A percentile compares a stretch with the other conserved stretches of the same genome.
Evolutionary conservation across 64 coral and sea anemone species (phyloP).

Genomic region (Actinia equina): DNA sequence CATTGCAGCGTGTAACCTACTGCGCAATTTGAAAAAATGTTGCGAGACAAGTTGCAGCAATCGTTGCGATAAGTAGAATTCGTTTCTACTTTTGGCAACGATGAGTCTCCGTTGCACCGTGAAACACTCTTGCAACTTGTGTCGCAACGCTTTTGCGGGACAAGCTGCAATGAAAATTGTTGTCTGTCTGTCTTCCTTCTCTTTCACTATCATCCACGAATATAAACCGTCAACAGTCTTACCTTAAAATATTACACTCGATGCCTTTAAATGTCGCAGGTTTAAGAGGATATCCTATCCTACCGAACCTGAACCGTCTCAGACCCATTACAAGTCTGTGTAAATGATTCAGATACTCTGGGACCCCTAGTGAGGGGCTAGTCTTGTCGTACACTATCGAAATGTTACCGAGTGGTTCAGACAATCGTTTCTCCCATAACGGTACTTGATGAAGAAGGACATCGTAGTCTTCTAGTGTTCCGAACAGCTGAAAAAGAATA

Average conservation of each 20-base stretch:
- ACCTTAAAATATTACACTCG: constrained; percentile 67
- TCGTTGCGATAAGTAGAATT: no score
- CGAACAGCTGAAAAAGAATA: constrained; percentile 54
- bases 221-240: not conserved
- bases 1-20: no score
- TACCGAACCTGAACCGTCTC: constrained; percentile 13
- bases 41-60: no score
- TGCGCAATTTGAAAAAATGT: no score
- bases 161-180: not conserved
- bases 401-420: constrained; percentile 48
- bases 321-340: constrained; percentile 73
- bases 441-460: constrained; percentile 71
- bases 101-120: no score
- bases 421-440: constrained; percentile 59
- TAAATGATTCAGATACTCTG: constrained; percentile 76
- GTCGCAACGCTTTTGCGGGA: no score
- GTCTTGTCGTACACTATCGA: constrained; percentile 45
- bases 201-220: no score
- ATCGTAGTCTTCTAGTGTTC: constrained; percentile 70
- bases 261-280: constrained; percentile 71
- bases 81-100: no score
- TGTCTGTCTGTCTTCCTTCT: not conserved
- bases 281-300: constrained; percentile 28
- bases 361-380: constrained; percentile 62
- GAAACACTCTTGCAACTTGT: no score